These are phyloP conservation scores for Acipenser ruthenus DNA, from an alignment of 2,797 vertebrate species.

Conservation along the genomic window DNA sequence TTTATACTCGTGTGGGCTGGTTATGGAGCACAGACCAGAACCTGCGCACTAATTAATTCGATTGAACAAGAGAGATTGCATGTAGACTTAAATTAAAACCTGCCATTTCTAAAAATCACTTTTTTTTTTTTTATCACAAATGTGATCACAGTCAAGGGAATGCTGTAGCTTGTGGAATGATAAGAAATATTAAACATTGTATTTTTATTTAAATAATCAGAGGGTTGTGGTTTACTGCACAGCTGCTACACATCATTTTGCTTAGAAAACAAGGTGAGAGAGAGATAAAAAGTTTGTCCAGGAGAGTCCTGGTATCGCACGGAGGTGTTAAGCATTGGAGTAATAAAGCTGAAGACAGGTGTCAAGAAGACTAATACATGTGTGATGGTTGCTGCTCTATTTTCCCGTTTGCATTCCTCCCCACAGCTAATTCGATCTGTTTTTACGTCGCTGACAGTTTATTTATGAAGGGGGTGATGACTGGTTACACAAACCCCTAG, in stretches of 20 bases:
- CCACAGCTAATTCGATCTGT: conserved; percentile 45
- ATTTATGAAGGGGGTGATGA: conserved; percentile 48
- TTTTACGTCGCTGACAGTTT: conserved; percentile 51
- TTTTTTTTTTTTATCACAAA: not conserved
- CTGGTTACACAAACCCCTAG: conserved; percentile 21
- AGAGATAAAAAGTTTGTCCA: not conserved
- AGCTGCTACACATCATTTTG: too few relatives aligned
- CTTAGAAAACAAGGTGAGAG: too few relatives aligned
- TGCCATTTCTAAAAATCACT: conserved; percentile 26
- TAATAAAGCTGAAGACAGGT: conserved; percentile 42
- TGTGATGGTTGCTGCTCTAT: conserved; percentile 26
- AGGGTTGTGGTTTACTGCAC: too few relatives aligned
- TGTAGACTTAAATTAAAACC: conserved; percentile 34
- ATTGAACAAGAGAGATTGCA: conserved; percentile 29
- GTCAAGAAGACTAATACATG: conserved; percentile 39
- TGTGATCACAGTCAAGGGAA: too few relatives aligned
- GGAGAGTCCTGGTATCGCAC: conserved; percentile 2
- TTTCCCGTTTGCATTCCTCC: conserved; percentile 34
- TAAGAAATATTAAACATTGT: not conserved
- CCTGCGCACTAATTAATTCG: conserved; percentile 30
- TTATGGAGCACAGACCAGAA: conserved; percentile 4
- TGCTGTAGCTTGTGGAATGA: not conserved
- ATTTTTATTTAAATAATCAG: not conserved
- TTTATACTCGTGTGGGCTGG: not conserved
- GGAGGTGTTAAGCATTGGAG: conserved; percentile 28